phyloP scores from a whole-genome alignment of 2,113 vertebrate genomes.

The Coptodon rendalli region DNA sequence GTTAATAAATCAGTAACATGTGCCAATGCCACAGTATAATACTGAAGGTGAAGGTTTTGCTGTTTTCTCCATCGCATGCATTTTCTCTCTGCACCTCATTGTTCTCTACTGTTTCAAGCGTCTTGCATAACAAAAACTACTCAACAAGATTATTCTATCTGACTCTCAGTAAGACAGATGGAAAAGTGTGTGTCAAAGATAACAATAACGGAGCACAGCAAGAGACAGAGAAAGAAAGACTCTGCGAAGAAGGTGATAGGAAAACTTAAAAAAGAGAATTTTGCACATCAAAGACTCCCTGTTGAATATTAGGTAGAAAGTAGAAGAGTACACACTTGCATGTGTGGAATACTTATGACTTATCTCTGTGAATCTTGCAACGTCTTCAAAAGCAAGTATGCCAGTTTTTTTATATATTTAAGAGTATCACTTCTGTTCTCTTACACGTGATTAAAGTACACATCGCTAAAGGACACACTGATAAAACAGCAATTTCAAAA shows the following conservation, averaged over 20 bases:
- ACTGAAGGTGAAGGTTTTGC: not conserved
- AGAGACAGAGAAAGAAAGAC: not conserved
- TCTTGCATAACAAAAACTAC: not conserved
- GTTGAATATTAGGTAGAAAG: not conserved
- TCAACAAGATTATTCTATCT: not conserved
- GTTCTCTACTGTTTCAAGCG: not conserved
- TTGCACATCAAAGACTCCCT: not conserved
- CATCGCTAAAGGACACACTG: no score
- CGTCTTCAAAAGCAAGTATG: not conserved
- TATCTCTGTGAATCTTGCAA: not conserved
- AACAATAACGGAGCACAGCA: not conserved
- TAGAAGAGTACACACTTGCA: not conserved
- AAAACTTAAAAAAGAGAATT: not conserved
- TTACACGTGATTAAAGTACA: not conserved
- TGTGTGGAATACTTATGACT: not conserved
- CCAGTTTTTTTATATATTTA: not conserved
- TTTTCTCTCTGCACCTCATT: not conserved
- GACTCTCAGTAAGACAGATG: not conserved
- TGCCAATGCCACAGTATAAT: not conserved
- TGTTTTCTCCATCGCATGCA: not conserved
- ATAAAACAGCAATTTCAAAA: not conserved
- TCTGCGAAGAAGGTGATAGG: not conserved
- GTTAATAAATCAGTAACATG: not conserved
- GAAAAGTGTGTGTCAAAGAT: not conserved
- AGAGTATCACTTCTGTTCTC: not conserved